These are phyloP conservation scores for Chunga burmeisteri DNA, from an alignment of 2,113 vertebrate genomes.

Conservation along the genomic window DNA sequence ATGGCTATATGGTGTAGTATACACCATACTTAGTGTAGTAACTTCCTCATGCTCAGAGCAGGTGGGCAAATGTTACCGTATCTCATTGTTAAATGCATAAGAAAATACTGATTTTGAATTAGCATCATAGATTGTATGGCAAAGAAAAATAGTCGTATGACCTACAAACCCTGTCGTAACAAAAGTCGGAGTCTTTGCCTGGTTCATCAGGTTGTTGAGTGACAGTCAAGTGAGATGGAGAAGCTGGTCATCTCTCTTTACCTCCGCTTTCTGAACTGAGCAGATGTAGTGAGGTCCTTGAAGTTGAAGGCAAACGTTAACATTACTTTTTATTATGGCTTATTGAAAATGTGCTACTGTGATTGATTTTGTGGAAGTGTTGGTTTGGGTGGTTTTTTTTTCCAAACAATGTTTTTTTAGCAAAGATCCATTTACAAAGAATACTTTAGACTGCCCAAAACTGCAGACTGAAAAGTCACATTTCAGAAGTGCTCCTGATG, in stretches of 20 bases:
- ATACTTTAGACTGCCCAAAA: not conserved
- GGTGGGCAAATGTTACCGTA: not conserved
- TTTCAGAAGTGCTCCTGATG: not conserved
- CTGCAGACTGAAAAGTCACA: not conserved
- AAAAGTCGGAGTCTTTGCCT: not conserved
- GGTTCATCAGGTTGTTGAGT: not conserved
- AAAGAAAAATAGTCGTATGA: not conserved
- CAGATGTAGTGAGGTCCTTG: not conserved
- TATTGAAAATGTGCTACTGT: not conserved
- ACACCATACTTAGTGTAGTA: not conserved
- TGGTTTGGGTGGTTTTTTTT: not conserved
- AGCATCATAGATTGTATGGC: not conserved
- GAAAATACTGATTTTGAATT: not conserved
- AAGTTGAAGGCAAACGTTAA: not conserved
- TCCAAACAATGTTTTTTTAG: not conserved
- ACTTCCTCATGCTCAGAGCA: not conserved
- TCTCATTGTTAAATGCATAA: not conserved
- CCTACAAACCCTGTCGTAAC: not conserved
- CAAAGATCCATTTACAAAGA: not conserved
- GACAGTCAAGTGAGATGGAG: not conserved
- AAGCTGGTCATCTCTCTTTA: not conserved
- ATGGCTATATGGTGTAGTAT: not conserved
- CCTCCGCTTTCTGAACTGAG: not conserved
- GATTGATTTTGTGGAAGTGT: not conserved
- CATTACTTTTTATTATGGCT: not conserved